Evolutionary conservation across 37 sponge, comb jelly and placozoan species (phyloP).

Genomic region (Axinella damicornis): DNA sequence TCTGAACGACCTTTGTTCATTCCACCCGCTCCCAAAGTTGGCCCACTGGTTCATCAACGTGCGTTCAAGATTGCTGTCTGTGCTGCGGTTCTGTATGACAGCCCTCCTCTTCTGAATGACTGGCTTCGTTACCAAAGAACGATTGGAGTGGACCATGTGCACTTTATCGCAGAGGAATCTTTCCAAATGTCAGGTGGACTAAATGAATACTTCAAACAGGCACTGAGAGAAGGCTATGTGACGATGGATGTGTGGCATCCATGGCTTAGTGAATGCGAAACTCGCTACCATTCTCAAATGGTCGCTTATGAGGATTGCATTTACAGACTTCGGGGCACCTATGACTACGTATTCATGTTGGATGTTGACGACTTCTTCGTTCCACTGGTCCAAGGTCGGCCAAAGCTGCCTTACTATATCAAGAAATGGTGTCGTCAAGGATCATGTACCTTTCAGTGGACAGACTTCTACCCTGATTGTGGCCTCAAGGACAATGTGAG

Average conservation of each 20-base stretch:
- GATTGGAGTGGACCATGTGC: conserved; percentile 18
- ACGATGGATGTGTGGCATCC: conserved; percentile 3
- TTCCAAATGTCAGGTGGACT: too few species aligned
- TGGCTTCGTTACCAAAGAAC: conserved; percentile 21
- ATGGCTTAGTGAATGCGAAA: not conserved
- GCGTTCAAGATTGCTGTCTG: not conserved
- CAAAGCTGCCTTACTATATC: not conserved
- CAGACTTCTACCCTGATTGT: conserved; percentile 14
- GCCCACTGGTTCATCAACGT: not conserved
- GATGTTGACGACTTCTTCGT: conserved; percentile 24
- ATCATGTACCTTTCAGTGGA: conserved; percentile 4
- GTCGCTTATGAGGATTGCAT: conserved; percentile 18
- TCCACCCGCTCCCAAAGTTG: not conserved
- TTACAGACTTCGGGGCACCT: not conserved
- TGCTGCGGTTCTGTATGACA: not conserved
- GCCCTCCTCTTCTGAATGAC: not conserved
- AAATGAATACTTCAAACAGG: not conserved
- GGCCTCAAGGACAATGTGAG: not conserved
- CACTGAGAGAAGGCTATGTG: not conserved
- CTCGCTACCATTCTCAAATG: conserved; percentile 14
- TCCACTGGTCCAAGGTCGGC: not conserved
- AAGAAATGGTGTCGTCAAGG: not conserved
- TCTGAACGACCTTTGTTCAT: conserved; percentile 1
- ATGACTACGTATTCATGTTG: not conserved
- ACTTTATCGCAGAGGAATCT: conserved; percentile 1